Evolutionary conservation across 2,888 invertebrate genomes (phyloP), one percentile per base, ranked within the genome.

Genomic region (Drosophila paramelanica): DNA sequence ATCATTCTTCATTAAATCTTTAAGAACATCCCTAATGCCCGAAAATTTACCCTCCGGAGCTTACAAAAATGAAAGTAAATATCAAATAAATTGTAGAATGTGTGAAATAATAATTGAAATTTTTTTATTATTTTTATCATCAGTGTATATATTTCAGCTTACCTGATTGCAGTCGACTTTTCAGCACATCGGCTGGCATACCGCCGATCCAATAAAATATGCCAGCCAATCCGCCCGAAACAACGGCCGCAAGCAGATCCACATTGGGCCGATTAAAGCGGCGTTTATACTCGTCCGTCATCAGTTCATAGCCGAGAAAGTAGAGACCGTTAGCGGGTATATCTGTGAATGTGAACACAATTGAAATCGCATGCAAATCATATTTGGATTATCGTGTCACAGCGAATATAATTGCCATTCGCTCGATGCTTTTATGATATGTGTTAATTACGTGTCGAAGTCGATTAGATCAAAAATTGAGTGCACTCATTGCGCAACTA

Each of bases 321-420:
- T 99, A 99, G 94, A 98, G 96, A 50, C 99, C 99, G 92, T 97
- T 97, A 7, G 98, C 99, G 46, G 99, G 99, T 58, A 99, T 95
- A 94, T 99, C 99, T 95, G 90, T 43, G 93, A 92, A 58, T 39
- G 46, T 25, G 13, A 36, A 31, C 5, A 10, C 10, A 38, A 31
- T 64, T 50, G 10, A 42, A 31, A 45, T 41, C 3, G 20, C 8
- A 10, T 49, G 3, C 45, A 20, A 55, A 14, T 53, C 7, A 25
- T 8, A 5, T 6, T 25, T 17, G n/a, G 39, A 62, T 23, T 51
- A 51, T 39, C 27, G 6, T 17, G 33, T 58, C 42, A n/a, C 42
- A 27, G 23, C 7, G 17, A 23, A 31, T 38, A 25, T 56, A 56
- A 47, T 55, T 55, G 55, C 25, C 55, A 33, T 27, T 17, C 36